These are phyloP conservation scores for Mormyrus iriodes DNA, from an alignment of 2,113 vertebrate species.

Conservation along the genomic window DNA sequence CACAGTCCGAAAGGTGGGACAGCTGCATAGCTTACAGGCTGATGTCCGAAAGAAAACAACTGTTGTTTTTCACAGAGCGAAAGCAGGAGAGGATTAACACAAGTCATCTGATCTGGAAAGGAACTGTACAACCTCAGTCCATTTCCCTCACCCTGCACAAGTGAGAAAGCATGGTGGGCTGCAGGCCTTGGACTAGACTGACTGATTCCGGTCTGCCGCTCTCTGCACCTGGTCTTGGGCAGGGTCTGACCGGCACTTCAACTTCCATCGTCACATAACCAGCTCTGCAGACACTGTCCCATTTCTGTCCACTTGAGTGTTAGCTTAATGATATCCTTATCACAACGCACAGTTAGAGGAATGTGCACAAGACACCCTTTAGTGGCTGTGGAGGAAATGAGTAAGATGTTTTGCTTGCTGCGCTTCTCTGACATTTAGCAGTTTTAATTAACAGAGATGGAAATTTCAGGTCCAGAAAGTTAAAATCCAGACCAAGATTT, in stretches of 20 bases:
- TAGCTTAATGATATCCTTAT: constrained; percentile 20
- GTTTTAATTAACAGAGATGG: neutral
- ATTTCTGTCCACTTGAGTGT: constrained; percentile 2
- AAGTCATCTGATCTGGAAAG: constrained; percentile 25
- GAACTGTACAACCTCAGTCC: neutral
- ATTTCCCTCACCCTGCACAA: neutral
- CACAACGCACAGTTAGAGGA: neutral
- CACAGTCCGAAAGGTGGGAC: neutral
- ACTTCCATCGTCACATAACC: neutral
- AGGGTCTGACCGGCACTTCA: neutral
- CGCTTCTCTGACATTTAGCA: neutral
- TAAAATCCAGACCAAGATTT: too few species aligned
- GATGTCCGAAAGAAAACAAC: constrained; percentile 1
- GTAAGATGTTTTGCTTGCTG: neutral
- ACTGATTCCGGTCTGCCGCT: constrained; percentile 18
- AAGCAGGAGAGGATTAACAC: neutral
- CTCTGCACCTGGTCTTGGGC: neutral
- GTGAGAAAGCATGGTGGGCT: neutral
- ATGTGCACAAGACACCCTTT: neutral
- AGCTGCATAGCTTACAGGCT: constrained; percentile 19
- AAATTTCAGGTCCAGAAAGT: too few species aligned
- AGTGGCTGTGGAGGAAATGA: neutral
- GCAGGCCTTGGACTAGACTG: constrained; percentile 25
- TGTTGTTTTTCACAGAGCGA: neutral
- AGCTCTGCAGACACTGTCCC: neutral